Percentiles rank a stretch among this genome's conserved stretches.
Evolutionary conservation across 2,797 vertebrate species (phyloP).

Genomic region (Sebastes trivittatus): DNA sequence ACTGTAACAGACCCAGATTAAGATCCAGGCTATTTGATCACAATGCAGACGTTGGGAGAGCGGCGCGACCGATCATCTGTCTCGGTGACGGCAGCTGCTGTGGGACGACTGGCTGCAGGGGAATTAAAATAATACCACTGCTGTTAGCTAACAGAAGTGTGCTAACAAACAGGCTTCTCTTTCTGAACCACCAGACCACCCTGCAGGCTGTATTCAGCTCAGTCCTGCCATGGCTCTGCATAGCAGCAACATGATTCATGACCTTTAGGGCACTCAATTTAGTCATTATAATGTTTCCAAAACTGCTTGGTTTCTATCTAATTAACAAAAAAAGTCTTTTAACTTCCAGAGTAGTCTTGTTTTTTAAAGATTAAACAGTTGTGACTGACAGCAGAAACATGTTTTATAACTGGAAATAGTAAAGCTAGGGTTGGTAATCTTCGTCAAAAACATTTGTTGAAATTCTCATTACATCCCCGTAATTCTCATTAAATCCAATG

Average conservation of each 20-base stretch:
- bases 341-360: not conserved
- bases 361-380: not conserved
- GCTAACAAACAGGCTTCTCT: not conserved
- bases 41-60: not conserved
- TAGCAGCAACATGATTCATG: not conserved
- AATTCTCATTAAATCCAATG: too few species aligned
- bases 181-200: not conserved
- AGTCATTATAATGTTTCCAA: not conserved
- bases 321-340: not conserved
- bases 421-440: not conserved
- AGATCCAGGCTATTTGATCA: conserved; percentile 23
- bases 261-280: not conserved
- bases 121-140: not conserved
- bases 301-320: not conserved
- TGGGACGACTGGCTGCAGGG: not conserved
- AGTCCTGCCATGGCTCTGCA: not conserved
- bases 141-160: not conserved
- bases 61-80: not conserved
- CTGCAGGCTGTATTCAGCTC: not conserved
- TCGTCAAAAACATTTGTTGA: not conserved
- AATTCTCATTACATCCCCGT: not conserved
- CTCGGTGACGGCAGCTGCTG: not conserved
- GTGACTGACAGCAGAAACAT: not conserved
- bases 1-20: conserved; percentile 9
- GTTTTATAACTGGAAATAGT: not conserved